A percentile compares a stretch with the other conserved stretches of the same genome.
These are phyloP conservation scores for Tholera decimalis DNA, from an alignment of 2,888 invertebrate genomes.

Conservation along the genomic window DNA sequence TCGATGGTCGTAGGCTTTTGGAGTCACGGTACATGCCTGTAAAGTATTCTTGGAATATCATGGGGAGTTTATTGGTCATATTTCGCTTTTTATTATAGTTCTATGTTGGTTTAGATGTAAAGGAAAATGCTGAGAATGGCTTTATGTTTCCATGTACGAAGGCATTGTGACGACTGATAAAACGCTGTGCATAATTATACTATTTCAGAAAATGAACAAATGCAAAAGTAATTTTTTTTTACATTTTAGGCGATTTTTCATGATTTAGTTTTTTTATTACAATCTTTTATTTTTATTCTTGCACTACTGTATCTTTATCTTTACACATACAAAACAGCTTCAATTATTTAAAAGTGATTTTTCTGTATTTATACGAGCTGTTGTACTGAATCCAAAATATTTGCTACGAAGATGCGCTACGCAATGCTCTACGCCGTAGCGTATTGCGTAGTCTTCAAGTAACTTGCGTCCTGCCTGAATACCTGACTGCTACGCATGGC, in stretches of 20 bases:
- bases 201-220: no score
- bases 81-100: constrained; percentile 35
- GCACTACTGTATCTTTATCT: no score
- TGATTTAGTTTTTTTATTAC: no score
- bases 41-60: constrained; percentile 48
- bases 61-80: constrained; percentile 47
- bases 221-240: no score
- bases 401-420: background rate
- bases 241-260: no score
- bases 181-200: background rate
- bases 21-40: constrained; percentile 36
- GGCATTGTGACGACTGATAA: background rate
- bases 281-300: no score
- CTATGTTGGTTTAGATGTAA: constrained; percentile 13
- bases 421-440: constrained; percentile 1
- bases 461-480: no score
- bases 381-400: background rate
- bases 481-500: constrained; percentile 12
- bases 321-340: no score
- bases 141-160: constrained; percentile 8
- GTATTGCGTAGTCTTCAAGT: constrained; percentile 9
- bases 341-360: background rate
- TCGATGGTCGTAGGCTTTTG: constrained; percentile 40
- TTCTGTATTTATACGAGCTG: background rate
- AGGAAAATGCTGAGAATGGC: constrained; percentile 1